Percentiles rank a stretch among this genome's conserved stretches.
These are phyloP conservation scores for Monarcha castaneiventris DNA, from an alignment of 2,113 vertebrate species.

Conservation along the genomic window DNA sequence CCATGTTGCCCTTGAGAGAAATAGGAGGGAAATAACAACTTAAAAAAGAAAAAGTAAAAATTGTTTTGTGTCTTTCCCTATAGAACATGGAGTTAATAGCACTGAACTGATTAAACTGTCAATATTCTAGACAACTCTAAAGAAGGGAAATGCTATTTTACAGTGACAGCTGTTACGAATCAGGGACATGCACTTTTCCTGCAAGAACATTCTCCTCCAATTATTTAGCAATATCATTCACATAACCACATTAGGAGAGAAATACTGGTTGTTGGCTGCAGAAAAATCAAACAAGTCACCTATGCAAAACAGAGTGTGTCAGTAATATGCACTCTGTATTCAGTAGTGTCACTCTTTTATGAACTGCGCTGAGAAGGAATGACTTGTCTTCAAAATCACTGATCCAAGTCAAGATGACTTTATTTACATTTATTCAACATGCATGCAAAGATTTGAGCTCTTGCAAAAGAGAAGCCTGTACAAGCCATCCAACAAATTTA, in stretches of 20 bases:
- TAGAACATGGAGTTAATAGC: neutral
- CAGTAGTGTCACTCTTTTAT: neutral
- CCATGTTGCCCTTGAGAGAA: neutral
- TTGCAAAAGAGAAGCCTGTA: neutral
- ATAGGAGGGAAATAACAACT: neutral
- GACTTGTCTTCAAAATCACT: neutral
- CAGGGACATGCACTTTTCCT: neutral
- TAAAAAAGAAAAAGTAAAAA: neutral
- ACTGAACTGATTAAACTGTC: neutral
- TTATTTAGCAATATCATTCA: neutral
- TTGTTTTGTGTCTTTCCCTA: neutral
- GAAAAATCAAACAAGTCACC: neutral
- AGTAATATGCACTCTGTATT: neutral
- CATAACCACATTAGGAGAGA: neutral
- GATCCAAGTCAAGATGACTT: neutral
- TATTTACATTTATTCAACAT: neutral
- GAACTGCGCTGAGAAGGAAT: neutral
- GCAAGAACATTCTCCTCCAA: neutral
- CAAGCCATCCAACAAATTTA: neutral
- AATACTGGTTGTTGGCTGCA: neutral
- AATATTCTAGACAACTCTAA: neutral
- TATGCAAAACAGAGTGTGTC: neutral
- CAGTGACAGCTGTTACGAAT: neutral
- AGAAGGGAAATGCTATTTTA: neutral
- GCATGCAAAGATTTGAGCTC: neutral